Evolutionary conservation across 1,140 invertebrate genomes (phyloP), one percentile per base, ranked within the genome.

Genomic region (Leptinotarsa undecemlineata): DNA sequence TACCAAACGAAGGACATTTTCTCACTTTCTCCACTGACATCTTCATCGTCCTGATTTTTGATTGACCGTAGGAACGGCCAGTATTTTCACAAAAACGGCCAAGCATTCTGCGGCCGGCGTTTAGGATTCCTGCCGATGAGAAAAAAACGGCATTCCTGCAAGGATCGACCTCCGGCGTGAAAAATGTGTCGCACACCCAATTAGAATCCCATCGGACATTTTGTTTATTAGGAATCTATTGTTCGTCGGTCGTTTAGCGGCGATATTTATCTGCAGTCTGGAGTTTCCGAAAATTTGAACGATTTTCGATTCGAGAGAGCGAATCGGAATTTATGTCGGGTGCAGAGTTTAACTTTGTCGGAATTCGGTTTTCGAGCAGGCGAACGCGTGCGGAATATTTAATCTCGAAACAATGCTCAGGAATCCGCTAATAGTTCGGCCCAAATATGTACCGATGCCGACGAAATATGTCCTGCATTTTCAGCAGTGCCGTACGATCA

Each of bases 371-470:
- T 78, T 74, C 74, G 67, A 17, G 71, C 69, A 73, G 76, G 60
- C 48, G 71, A 60, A 81, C 80, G 80, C 80, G 80, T 77, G 78
- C 78, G 60, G 80, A 81, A 81, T 81, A 81, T 79, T 79, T 79
- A 81, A 78, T 78, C 19, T 77, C 74, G 67, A 78, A 79, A 81
- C 80, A 81, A 81, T 81, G 80, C 80, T 78, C 73, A 71, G 78
- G 80, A 78, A 81, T 81, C 75, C 77, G 78, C 79, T 81, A 81
- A 81, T 81, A 81, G 80, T 81, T 79, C 78, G 48, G 76, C 68
- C 79, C 79, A 79, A 79, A 80, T 80, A 80, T 79, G 79, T 78
- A 78, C 74, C 76, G 66, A 70, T 71, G 78, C 75, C 68, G 79
- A 73, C 79, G 76, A 77, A 79, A 80, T 77, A 79, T 80, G 77